Base-by-base conservation (phyloP, 2,113 vertebrate species). In the Mungos mungo region DNA sequence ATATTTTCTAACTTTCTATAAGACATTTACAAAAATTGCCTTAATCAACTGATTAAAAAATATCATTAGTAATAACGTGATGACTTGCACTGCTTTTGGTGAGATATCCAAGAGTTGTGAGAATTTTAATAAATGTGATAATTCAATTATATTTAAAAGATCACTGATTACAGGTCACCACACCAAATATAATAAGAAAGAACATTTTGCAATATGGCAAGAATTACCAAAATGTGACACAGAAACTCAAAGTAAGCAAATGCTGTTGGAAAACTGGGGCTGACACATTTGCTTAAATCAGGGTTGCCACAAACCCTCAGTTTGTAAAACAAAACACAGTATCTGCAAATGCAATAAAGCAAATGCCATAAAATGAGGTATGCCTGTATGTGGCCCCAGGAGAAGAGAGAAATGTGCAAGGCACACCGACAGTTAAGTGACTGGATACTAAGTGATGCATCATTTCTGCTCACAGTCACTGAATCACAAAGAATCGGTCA, bases 1-100 rank as follows among this genome's bases (percentile, higher is more conserved):
- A 5, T 77, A 65, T 86, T 96, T 95, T 97, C 33, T 38, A 81
- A 90, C 47, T 95, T 93, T 57, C 47, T 90, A 65, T 0, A 80
- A 83, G 85, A 85, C 9, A 35, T 84, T 47, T 96, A 7, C 50
- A n/a, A 88, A 79, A 79, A 86, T 83, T 93, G 71, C 3, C 50
- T 68, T 76, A 72, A 83, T 74, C 35, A 47, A 18, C 45, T 47
- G 27, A 45, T 76, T 45, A 79, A 72, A 31, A 92, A 31, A 47
- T 94, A 12, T 41, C 35, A 47, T 84, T 91, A 38, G 16, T 68
- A 87, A 83, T 65, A 14, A 69, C 45, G 9, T 60, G 38, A 60
- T 83, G 72, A 94, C 12, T 92, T 84, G 8, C 7, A 54, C 18
- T 63, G 19, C 38, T 77, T 76, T 83, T 52, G 41, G 10, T 65